Evolutionary conservation across 2,888 invertebrate species (phyloP).

Genomic region (Callyntrura guangdongensis): DNA sequence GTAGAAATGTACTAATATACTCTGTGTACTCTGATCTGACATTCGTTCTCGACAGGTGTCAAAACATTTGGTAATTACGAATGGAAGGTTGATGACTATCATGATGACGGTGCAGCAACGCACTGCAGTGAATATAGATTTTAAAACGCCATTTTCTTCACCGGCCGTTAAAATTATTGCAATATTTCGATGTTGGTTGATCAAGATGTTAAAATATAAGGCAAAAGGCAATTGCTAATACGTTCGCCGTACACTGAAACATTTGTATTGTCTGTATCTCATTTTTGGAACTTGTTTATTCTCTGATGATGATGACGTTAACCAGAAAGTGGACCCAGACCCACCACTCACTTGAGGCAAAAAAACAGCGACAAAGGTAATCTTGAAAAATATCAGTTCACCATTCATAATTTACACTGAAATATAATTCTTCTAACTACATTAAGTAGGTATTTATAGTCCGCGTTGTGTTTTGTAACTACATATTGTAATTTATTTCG

Average conservation of each 20-base stretch:
- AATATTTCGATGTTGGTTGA: slow-evolving; percentile 36
- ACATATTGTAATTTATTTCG: too few relatives aligned
- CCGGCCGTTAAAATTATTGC: background rate
- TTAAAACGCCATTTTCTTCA: slow-evolving; percentile 15
- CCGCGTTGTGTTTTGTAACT: too few relatives aligned
- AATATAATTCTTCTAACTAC: too few relatives aligned
- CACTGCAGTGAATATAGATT: slow-evolving; percentile 30
- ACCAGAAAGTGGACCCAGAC: too few relatives aligned
- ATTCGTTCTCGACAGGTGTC: slow-evolving; percentile 69
- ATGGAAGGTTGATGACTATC: slow-evolving; percentile 56
- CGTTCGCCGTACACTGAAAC: background rate
- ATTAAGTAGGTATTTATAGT: too few relatives aligned
- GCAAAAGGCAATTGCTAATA: background rate
- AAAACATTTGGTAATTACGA: slow-evolving; percentile 70
- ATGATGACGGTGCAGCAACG: slow-evolving; percentile 17
- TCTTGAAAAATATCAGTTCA: too few relatives aligned
- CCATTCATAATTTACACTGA: too few relatives aligned
- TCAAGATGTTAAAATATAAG: slow-evolving; percentile 23
- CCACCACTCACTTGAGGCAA: too few relatives aligned
- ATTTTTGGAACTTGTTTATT: too few relatives aligned
- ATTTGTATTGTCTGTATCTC: background rate
- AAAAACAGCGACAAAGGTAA: too few relatives aligned
- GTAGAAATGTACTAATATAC: background rate
- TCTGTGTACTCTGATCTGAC: background rate
- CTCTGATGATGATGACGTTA: too few relatives aligned